Evolutionary conservation across 2,113 vertebrate genomes (phyloP), one percentile per base, ranked within the genome.

Genomic region (Clarias macrocephalus): DNA sequence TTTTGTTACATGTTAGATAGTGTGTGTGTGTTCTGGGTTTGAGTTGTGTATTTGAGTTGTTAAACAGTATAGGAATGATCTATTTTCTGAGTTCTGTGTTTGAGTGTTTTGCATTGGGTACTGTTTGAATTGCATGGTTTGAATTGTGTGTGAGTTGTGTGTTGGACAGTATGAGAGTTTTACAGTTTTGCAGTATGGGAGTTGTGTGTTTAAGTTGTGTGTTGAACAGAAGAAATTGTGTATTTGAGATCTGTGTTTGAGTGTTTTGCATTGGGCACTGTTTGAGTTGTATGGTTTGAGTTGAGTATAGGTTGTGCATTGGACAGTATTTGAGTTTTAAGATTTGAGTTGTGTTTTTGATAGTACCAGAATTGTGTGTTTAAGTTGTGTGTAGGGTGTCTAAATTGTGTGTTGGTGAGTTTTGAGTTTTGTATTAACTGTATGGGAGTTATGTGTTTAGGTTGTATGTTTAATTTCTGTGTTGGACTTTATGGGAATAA

Each of bases 91-190:
- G n/a, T n/a, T n/a, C n/a, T 80, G 56, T 28, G 6, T 84, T 80
- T 2, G 33, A 37, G 33, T 37, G 2, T 37, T 3, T 37, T 37
- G 33, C 33, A 37, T 37, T 90, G 85, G 68, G 62, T 76, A 80
- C 30, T 81, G 77, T 89, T 48, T 48, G 48, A 48, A 87, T 85
- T 65, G 21, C 37, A 75, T 3, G 9, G 73, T 25, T 60, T 60
- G 18, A 19, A 7, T 18, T 75, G 72, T 12, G 16, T 65, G 63
- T 2, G 23, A n/a, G 62, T 65, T n/a, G n/a, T 68, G 65, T 68
- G 12, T 68, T 3, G 28, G n/a, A 30, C 18, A 15, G 65, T 68
- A 60, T 18, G 12, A 19, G 59, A 60, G 59, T 60, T 60, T n/a
- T n/a, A n/a, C n/a, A n/a, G n/a, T n/a, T n/a, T n/a, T n/a, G n/a